These are phyloP conservation scores for Aporophyla lueneburgensis DNA, from an alignment of 2,888 invertebrate genomes.

Conservation along the genomic window DNA sequence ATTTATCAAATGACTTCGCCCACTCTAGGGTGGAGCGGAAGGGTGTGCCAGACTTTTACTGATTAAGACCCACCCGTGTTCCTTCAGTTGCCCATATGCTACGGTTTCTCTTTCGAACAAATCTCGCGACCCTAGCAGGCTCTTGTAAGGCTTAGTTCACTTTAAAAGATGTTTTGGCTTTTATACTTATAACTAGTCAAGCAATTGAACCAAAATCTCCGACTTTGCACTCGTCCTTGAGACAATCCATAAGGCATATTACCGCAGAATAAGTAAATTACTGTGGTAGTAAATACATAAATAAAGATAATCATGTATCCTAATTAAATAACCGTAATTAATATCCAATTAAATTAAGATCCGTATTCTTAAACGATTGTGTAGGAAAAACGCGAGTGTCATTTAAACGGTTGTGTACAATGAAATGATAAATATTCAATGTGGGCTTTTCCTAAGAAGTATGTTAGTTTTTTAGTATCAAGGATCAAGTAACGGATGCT, in stretches of 20 bases:
- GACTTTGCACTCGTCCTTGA: not conserved
- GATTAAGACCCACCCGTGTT: too few species aligned
- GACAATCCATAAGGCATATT: not conserved
- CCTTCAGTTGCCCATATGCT: too few species aligned
- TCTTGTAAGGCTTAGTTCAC: not conserved
- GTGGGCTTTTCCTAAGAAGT: constrained; percentile 76
- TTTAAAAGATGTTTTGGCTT: not conserved
- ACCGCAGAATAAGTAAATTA: not conserved
- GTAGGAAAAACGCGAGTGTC: constrained; percentile 58
- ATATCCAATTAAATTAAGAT: constrained; percentile 56
- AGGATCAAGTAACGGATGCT: constrained; percentile 76
- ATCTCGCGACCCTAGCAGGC: too few species aligned
- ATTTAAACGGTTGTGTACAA: constrained; percentile 45
- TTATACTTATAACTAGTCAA: not conserved
- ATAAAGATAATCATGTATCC: not conserved
- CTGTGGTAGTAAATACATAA: not conserved
- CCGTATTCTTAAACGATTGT: constrained; percentile 54
- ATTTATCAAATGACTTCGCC: too few species aligned
- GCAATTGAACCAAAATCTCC: not conserved
- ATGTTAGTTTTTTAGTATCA: constrained; percentile 68
- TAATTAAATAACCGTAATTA: constrained; percentile 39
- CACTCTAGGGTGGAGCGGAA: too few species aligned
- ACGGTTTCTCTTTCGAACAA: too few species aligned
- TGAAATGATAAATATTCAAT: constrained; percentile 73
- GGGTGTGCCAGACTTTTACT: too few species aligned